These are phyloP conservation scores for Siphonodentalium dalli DNA, from an alignment of 2,888 invertebrate species.

Conservation along the genomic window DNA sequence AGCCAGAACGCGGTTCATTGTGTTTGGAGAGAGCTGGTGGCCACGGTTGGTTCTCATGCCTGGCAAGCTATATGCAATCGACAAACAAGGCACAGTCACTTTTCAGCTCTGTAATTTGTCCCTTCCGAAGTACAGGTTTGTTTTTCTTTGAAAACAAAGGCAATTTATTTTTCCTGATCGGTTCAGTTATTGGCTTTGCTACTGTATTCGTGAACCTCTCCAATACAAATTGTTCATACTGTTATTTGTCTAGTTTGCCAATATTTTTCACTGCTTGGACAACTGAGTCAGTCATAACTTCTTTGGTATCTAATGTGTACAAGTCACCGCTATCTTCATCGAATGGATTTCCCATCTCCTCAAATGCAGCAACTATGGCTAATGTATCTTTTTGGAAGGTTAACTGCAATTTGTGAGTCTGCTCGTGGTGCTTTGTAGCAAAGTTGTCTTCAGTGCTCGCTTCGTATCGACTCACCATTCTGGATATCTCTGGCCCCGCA, in stretches of 20 bases:
- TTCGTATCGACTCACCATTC: not conserved
- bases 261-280: not conserved
- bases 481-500: not conserved
- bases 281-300: not conserved
- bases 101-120: no score
- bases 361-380: not conserved
- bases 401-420: not conserved
- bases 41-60: no score
- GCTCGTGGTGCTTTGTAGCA: constrained; percentile 2
- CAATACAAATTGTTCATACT: constrained; percentile 3
- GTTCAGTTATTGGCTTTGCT: no score
- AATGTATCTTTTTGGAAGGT: not conserved
- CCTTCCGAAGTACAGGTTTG: no score
- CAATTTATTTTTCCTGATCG: no score
- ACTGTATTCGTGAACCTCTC: not conserved
- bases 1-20: no score
- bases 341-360: constrained; percentile 12
- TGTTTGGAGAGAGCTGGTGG: no score
- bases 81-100: no score
- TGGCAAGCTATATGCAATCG: no score
- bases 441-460: not conserved
- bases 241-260: not conserved
- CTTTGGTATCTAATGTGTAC: constrained; percentile 6
- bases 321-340: constrained; percentile 8
- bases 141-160: no score